These are phyloP conservation scores for Rhinoptilus africanus DNA, from an alignment of 2,113 vertebrate genomes.

Conservation along the genomic window DNA sequence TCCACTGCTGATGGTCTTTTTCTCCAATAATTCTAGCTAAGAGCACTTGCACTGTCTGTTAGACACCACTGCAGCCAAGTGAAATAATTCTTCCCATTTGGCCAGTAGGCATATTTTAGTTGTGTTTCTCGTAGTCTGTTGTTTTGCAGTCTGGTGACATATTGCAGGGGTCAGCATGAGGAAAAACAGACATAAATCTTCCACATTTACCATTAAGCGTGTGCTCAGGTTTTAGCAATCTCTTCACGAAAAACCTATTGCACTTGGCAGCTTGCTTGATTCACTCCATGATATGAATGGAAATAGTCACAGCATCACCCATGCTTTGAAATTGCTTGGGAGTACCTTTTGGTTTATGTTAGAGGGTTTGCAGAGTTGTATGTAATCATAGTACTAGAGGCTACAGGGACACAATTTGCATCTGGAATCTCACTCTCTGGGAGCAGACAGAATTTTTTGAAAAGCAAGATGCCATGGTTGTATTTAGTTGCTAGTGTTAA, in stretches of 20 bases:
- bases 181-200: background rate
- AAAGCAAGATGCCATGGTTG: background rate
- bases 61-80: background rate
- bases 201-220: background rate
- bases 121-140: background rate
- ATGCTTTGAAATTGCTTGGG: background rate
- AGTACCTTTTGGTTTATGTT: background rate
- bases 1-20: background rate
- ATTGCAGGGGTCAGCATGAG: background rate
- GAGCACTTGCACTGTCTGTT: background rate
- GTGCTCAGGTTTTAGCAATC: background rate
- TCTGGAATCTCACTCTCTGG: background rate
- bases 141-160: background rate
- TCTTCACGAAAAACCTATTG: background rate
- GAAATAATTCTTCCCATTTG: conserved; percentile 30
- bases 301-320: background rate
- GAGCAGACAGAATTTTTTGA: background rate
- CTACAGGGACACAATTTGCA: background rate
- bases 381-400: background rate
- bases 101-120: background rate
- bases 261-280: background rate
- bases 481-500: background rate
- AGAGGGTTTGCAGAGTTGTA: background rate
- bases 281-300: background rate
- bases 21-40: background rate